phyloP scores from a whole-genome alignment of 2,797 vertebrate genomes.

The Pangasius djambal region DNA sequence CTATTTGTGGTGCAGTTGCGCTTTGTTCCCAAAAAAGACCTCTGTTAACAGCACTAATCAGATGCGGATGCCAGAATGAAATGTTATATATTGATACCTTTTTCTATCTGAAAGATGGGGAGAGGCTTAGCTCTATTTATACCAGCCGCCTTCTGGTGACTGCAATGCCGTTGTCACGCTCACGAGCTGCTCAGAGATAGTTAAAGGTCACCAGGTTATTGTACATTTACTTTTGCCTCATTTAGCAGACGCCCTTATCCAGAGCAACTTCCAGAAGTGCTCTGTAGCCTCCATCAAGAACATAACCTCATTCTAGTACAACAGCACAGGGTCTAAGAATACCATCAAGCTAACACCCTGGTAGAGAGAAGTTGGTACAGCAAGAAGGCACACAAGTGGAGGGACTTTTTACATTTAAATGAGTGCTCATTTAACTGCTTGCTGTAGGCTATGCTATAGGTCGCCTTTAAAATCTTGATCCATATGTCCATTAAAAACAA shows the following conservation, averaged over 20 bases:
- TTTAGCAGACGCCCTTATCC: not conserved
- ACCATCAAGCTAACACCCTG: not conserved
- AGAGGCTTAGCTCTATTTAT: not conserved
- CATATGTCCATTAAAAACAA: conserved; percentile 8
- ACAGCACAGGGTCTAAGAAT: too few relatives aligned
- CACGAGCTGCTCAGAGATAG: not conserved
- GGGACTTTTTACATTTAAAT: not conserved
- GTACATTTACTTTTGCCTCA: not conserved
- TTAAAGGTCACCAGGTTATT: not conserved
- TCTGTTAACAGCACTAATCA: not conserved
- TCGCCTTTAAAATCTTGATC: not conserved
- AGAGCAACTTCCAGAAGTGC: not conserved
- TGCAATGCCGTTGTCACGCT: not conserved
- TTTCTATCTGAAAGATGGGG: not conserved
- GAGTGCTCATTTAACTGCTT: conserved; percentile 4
- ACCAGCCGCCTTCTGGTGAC: not conserved
- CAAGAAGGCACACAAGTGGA: not conserved
- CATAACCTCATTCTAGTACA: not conserved
- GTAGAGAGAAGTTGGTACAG: not conserved
- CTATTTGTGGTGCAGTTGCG: not conserved
- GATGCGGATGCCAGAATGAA: not conserved
- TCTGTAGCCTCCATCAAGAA: not conserved
- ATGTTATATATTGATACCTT: not conserved
- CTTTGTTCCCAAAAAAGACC: not conserved
- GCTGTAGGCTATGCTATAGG: not conserved